Evolutionary conservation across 2,113 vertebrate genomes (phyloP).

Genomic region (Microcebus murinus): DNA sequence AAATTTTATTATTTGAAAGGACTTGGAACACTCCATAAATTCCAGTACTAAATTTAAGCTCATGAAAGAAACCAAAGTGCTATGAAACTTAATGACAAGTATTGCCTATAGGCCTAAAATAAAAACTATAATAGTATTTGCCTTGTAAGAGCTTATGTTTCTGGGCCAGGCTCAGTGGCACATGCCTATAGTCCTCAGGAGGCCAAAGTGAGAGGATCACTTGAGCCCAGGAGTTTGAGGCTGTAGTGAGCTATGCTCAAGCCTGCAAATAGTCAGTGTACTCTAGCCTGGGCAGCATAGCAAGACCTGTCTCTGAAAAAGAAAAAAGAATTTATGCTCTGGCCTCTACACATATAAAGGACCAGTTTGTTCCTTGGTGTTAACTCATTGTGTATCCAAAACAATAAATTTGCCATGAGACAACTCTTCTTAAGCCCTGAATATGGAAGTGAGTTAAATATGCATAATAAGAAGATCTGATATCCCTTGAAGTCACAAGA

Average conservation of each 20-base stretch:
- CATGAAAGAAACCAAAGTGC: not conserved
- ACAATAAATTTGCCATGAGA: not conserved
- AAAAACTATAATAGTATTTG: not conserved
- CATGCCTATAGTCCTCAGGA: not conserved
- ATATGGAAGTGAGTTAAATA: not conserved
- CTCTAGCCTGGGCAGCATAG: not conserved
- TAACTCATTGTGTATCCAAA: not conserved
- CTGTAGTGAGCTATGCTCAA: not conserved
- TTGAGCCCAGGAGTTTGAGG: not conserved
- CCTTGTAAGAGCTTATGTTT: conserved; percentile 37
- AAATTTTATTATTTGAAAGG: conserved; percentile 30
- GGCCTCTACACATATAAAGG: not conserved
- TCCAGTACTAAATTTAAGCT: conserved; percentile 13
- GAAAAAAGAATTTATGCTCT: not conserved
- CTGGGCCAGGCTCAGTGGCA: not conserved
- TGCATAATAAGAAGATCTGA: not conserved
- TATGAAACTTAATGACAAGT: not conserved
- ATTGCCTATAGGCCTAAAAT: not conserved
- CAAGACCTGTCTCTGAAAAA: not conserved
- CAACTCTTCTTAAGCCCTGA: not conserved
- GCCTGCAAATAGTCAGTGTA: not conserved
- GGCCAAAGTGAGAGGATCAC: not conserved
- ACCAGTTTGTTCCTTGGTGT: not conserved
- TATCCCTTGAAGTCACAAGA: not conserved
- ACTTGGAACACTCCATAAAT: not conserved